Base-by-base conservation (phyloP, 2,888 invertebrate species). In the Agapetus fuscipes region DNA sequence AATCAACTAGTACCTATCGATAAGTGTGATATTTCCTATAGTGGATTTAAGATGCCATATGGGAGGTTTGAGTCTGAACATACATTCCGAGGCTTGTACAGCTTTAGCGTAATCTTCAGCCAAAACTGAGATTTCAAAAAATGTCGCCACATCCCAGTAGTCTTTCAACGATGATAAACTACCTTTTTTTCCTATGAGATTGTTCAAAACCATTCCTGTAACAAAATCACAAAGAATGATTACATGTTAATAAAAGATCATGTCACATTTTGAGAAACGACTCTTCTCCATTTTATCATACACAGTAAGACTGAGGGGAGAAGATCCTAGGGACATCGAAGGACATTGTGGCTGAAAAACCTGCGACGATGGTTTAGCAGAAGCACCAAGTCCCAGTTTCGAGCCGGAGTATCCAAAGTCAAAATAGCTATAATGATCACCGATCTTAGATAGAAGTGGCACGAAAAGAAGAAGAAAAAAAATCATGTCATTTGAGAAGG, bases 91-190 rank as follows among this genome's bases (percentile, higher is more conserved):
- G 10, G 97, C 97, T 65, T 94, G 93, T 51, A 93, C 86, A 0
- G 97, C 96, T 63, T 97, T 97, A 10, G 83, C 77, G 59, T 95
- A 97, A 61, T 98, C 95, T 61, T 96, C 93, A 2, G 95, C 95
- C 17, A 98, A 69, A 0, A 98, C 96, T 31, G 94, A 94, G 50
- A 97, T 96, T 66, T 96, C 96, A 61, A 97, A 96, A 71, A 93
- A 98, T 2, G 93, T 96, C 0, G 96, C 96, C 10, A 98, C 96
- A 61, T 96, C 96, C 98, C 98, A 98, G 58, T 98, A 98, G 58
- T 98, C 96, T 51, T 84, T 85, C 13, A 98, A 69, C 1, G 90
- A 89, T 0, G 84, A 80, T 17, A 98, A 65, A 57, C 91, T 93
- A 29, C 98, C 98, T 59, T 98, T 98, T 58, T 94, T 89, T 0